Percentiles rank a stretch among this genome's conserved stretches.
Evolutionary conservation across 2,888 invertebrate species (phyloP).

Genomic region (Ectropis crepuscularia): DNA sequence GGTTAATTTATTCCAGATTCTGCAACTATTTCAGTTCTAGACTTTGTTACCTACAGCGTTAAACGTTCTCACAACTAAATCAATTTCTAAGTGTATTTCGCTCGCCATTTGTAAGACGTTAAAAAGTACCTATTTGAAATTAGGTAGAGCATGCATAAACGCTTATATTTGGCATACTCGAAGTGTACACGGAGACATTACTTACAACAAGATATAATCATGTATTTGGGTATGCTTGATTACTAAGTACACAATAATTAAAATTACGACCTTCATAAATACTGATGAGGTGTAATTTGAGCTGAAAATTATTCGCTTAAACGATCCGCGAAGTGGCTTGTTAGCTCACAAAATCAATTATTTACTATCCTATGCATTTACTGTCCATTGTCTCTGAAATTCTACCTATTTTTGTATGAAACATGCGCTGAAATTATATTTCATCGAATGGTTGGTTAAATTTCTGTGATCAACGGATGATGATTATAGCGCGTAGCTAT

Average conservation of each 20-base stretch:
- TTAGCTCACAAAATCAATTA: slow-evolving; percentile 24
- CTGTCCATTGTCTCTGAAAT: slow-evolving; percentile 1
- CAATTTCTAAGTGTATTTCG: slow-evolving; percentile 10
- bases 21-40: slow-evolving; percentile 18
- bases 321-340: slow-evolving; percentile 33
- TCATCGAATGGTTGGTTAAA: too few relatives aligned
- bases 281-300: slow-evolving; percentile 28
- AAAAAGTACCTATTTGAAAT: too few relatives aligned
- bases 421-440: too few relatives aligned
- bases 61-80: slow-evolving; percentile 19
- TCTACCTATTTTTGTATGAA: not conserved
- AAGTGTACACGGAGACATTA: too few relatives aligned
- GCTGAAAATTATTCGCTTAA: slow-evolving; percentile 33
- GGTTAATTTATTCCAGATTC: slow-evolving; percentile 26
- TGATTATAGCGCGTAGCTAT: too few relatives aligned
- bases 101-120: not conserved
- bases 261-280: slow-evolving; percentile 15
- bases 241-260: slow-evolving; percentile 4
- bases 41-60: slow-evolving; percentile 21
- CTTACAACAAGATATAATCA: too few relatives aligned
- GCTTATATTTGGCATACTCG: too few relatives aligned
- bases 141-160: too few relatives aligned
- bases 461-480: too few relatives aligned
- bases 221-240: slow-evolving; percentile 2
- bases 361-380: slow-evolving; percentile 1